Conservation (phyloP, 1,140 invertebrate species). For the Lerema accius region DNA sequence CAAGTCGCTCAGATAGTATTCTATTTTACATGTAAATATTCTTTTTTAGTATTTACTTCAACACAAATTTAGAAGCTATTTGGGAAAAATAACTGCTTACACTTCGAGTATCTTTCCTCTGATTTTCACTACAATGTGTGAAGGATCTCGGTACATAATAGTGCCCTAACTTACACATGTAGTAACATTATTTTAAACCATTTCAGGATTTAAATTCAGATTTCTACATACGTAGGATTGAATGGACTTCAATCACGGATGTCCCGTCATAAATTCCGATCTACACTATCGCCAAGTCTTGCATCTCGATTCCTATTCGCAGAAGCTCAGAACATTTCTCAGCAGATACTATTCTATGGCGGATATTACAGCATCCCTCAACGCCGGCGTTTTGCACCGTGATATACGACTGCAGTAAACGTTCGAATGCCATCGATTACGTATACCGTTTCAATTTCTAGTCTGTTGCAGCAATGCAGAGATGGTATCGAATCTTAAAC, state of each 20-base stretch:
- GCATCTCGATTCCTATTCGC: slow-evolving; percentile 17
- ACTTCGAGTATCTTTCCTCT: too few species aligned
- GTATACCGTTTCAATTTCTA: slow-evolving; percentile 4
- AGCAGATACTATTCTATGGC: slow-evolving; percentile 34
- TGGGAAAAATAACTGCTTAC: too few species aligned
- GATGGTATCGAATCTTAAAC: too few species aligned
- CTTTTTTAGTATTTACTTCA: too few species aligned
- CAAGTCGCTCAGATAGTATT: too few species aligned
- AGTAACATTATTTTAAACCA: too few species aligned
- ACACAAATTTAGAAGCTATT: too few species aligned
- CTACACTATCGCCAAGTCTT: slow-evolving; percentile 12
- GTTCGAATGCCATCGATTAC: slow-evolving; percentile 35
- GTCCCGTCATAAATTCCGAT: slow-evolving; percentile 26
- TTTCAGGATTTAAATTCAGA: slow-evolving; percentile 12
- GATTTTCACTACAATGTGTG: too few species aligned
- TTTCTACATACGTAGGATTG: slow-evolving; percentile 16
- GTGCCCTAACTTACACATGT: neutral
- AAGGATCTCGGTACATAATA: too few species aligned
- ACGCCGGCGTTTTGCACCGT: slow-evolving; percentile 20
- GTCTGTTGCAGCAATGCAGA: neutral
- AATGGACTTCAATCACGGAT: slow-evolving; percentile 23
- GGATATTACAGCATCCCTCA: slow-evolving; percentile 41
- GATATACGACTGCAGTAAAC: slow-evolving; percentile 31
- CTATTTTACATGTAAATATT: too few species aligned
- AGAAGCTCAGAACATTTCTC: slow-evolving; percentile 23